These are phyloP conservation scores for Stenichneumon culpator DNA, from an alignment of 2,888 invertebrate genomes.

Conservation along the genomic window DNA sequence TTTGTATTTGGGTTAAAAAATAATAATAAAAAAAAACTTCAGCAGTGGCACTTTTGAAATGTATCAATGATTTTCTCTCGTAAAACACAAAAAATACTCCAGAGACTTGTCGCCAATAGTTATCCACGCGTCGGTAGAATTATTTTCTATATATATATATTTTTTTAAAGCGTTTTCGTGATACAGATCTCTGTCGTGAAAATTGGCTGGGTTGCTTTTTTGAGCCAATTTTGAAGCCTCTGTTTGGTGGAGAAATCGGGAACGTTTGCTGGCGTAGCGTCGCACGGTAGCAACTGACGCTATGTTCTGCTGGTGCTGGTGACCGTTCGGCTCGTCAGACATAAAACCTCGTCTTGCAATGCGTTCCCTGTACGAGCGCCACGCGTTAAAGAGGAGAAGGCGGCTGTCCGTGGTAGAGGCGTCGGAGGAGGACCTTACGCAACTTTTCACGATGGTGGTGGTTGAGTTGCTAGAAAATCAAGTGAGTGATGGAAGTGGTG, in stretches of 20 bases:
- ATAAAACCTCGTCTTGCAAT: conserved; percentile 71
- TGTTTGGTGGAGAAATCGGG: conserved; percentile 20
- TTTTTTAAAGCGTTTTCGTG: background rate
- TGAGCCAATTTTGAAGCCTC: conserved; percentile 17
- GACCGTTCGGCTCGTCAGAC: conserved; percentile 67
- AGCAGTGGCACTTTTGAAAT: background rate
- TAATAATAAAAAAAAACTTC: background rate
- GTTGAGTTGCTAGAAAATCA: conserved; percentile 38
- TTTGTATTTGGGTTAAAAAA: background rate
- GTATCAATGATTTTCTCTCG: conserved; percentile 14
- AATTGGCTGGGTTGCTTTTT: conserved; percentile 27
- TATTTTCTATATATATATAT: conserved; percentile 5
- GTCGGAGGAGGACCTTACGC: conserved; percentile 65
- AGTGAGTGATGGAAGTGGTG: conserved; percentile 60
- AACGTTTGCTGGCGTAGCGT: conserved; percentile 58
- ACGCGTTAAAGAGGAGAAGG: conserved; percentile 72
- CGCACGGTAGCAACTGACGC: conserved; percentile 67
- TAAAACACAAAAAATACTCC: conserved; percentile 2
- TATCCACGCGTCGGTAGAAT: conserved; percentile 20
- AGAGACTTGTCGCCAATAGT: conserved; percentile 9
- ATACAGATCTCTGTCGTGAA: background rate
- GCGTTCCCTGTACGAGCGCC: conserved; percentile 71
- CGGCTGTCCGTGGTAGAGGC: conserved; percentile 64
- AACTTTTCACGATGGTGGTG: conserved; percentile 50
- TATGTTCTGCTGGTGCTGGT: conserved; percentile 47